Base-by-base conservation (phyloP, 2,888 invertebrate species). In the Athetis lepigone region DNA sequence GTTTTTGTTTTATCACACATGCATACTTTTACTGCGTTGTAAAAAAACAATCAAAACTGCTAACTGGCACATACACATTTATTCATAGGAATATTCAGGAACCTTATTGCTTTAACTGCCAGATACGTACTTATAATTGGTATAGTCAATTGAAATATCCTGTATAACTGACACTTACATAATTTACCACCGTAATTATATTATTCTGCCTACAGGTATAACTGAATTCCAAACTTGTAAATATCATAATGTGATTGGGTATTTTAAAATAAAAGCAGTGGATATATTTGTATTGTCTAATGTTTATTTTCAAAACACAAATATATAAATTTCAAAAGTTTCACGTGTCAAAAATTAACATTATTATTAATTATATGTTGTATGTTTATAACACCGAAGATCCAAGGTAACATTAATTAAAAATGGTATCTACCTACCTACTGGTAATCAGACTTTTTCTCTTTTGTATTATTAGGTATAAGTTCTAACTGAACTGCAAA, bases 261-360 rank as follows among this genome's bases (percentile, higher is more conserved):
- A 40, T 52, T 51, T 29, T 40, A 27, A 40, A 51, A 51, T 51
- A 40, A 51, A 51, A 51, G 39, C 51, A 40, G 18, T 52, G 52
- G 29, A 42, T 51, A 19, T 51, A 51, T 40, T 40, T 51, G 39
- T 51, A 51, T 51, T 39, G 7, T 39, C 23, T 42, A 42, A 29
- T 52, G 27, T 52, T 52, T 52, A 52, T 52, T 52, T 52, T 43
- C 52, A 52, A 40, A 52, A 52, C 27, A 52, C 27, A 52, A 52
- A 52, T 27, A 52, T 19, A 27, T 27, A 52, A 40, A 52, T 52
- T 40, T 52, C 19, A 52, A 52, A 39, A 27, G 52, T 42, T 52
- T 40, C 19, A 52, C 8, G 27, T 40, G 19, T 52, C 39, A 39
- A 51, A 39, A 51, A 39, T 21, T 51, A 39, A 51, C 51, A 39